Percentiles rank a stretch among this genome's conserved stretches.
Evolutionary conservation across 2,113 vertebrate genomes (phyloP).

Genomic region (Tenrec ecaudatus): DNA sequence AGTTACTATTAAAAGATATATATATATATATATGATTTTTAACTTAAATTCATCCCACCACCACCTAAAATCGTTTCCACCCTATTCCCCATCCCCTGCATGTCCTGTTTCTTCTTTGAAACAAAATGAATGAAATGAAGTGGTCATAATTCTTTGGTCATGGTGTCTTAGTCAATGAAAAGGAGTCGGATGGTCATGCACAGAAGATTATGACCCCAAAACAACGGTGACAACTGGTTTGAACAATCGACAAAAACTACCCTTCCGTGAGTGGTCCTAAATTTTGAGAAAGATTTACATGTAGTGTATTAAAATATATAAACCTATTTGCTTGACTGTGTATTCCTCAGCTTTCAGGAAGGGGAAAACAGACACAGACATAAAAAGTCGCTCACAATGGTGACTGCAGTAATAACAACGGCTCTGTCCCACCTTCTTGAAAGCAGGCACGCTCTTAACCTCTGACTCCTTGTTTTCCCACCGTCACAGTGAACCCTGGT

Average conservation of each 20-base stretch:
- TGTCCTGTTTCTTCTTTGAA: slow-evolving; percentile 72
- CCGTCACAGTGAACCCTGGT: slow-evolving; percentile 95
- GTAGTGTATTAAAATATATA: slow-evolving; percentile 73
- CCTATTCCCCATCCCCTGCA: slow-evolving; percentile 60
- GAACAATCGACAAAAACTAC: slow-evolving; percentile 59
- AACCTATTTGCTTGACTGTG: slow-evolving; percentile 73
- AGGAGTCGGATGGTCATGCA: slow-evolving; percentile 71
- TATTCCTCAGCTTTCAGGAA: slow-evolving; percentile 65
- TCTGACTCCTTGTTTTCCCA: slow-evolving; percentile 79
- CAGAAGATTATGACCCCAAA: slow-evolving; percentile 79
- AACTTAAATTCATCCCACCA: slow-evolving; percentile 82
- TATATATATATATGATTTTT: slow-evolving; percentile 77
- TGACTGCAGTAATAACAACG: neutral
- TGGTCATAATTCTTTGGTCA: slow-evolving; percentile 89
- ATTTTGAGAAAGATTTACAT: slow-evolving; percentile 69
- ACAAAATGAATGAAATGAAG: slow-evolving; percentile 79
- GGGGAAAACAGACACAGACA: slow-evolving; percentile 45
- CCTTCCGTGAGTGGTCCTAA: slow-evolving; percentile 64
- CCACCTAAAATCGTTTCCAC: neutral
- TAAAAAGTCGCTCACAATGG: slow-evolving; percentile 41
- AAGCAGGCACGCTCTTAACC: neutral
- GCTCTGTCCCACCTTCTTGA: slow-evolving; percentile 53
- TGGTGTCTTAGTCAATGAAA: slow-evolving; percentile 84
- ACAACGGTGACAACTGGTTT: slow-evolving; percentile 59
- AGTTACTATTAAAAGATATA: slow-evolving; percentile 87